Percentiles rank a stretch among this genome's conserved stretches.
These are phyloP conservation scores for Pseudochromis fuscus DNA, from an alignment of 2,797 vertebrate genomes.

Conservation along the genomic window DNA sequence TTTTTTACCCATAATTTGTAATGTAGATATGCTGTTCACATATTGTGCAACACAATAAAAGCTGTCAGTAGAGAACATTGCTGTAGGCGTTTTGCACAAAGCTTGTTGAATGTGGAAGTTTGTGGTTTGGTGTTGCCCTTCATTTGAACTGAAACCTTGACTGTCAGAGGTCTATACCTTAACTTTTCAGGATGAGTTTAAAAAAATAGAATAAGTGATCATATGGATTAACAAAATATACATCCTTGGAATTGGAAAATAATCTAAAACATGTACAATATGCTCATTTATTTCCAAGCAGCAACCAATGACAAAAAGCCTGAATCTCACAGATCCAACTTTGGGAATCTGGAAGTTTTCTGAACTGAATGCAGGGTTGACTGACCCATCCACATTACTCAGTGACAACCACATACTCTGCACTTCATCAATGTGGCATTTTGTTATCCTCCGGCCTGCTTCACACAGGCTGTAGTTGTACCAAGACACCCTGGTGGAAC, in stretches of 20 bases:
- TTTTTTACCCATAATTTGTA: slow-evolving; percentile 74
- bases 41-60: slow-evolving; percentile 76
- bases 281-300: background rate
- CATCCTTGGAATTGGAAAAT: background rate
- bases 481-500: slow-evolving; percentile 76
- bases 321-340: slow-evolving; percentile 55
- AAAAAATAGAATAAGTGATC: background rate
- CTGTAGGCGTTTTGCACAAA: slow-evolving; percentile 27
- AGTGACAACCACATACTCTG: slow-evolving; percentile 56
- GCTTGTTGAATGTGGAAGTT: background rate
- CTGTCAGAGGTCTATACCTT: too few relatives aligned
- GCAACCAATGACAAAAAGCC: too few relatives aligned
- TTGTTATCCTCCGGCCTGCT: background rate
- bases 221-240: background rate
- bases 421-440: slow-evolving; percentile 47
- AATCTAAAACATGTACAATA: background rate
- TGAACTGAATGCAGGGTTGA: slow-evolving; percentile 60
- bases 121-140: too few relatives aligned
- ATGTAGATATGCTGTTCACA: slow-evolving; percentile 77
- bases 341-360: slow-evolving; percentile 72
- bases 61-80: slow-evolving; percentile 50
- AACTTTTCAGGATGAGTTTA: too few relatives aligned
- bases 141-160: too few relatives aligned
- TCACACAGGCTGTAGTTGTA: slow-evolving; percentile 67
- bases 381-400: slow-evolving; percentile 11